Percentiles rank a stretch among this genome's conserved stretches.
Evolutionary conservation across 2,888 invertebrate genomes (phyloP).

Genomic region (Chloroclysta siterata): DNA sequence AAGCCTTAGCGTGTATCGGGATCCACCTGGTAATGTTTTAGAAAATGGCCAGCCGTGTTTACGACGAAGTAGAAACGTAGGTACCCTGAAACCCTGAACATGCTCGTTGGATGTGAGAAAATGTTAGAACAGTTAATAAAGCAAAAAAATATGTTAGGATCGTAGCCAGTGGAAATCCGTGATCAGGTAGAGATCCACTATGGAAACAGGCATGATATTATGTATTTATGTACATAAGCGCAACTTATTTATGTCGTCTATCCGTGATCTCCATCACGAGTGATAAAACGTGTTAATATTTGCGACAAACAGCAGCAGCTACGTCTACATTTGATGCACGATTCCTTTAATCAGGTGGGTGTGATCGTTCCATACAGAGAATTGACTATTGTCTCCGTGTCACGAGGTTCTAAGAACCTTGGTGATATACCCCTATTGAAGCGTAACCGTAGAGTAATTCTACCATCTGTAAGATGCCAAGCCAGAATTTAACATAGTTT

Average conservation of each 20-base stretch:
- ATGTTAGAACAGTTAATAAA: not conserved
- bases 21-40: no score
- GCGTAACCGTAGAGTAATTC: not conserved
- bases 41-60: no score
- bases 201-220: not conserved
- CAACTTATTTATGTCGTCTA: slow-evolving; percentile 9
- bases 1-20: no score
- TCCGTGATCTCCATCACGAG: slow-evolving; percentile 27
- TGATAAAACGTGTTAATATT: slow-evolving; percentile 25
- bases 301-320: slow-evolving; percentile 19
- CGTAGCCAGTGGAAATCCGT: not conserved
- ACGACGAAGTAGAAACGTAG: no score
- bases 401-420: slow-evolving; percentile 21
- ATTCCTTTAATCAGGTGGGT: slow-evolving; percentile 15
- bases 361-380: slow-evolving; percentile 11
- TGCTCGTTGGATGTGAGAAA: no score
- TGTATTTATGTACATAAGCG: not conserved
- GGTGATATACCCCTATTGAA: not conserved
- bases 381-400: slow-evolving; percentile 15
- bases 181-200: not conserved
- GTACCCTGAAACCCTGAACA: no score
- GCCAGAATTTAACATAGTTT: no score
- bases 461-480: no score
- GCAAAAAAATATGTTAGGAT: not conserved
- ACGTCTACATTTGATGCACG: slow-evolving; percentile 27